Percentiles rank a stretch among this genome's conserved stretches.
Evolutionary conservation across 2,113 vertebrate species (phyloP).

Genomic region (Pithys albifrons): DNA sequence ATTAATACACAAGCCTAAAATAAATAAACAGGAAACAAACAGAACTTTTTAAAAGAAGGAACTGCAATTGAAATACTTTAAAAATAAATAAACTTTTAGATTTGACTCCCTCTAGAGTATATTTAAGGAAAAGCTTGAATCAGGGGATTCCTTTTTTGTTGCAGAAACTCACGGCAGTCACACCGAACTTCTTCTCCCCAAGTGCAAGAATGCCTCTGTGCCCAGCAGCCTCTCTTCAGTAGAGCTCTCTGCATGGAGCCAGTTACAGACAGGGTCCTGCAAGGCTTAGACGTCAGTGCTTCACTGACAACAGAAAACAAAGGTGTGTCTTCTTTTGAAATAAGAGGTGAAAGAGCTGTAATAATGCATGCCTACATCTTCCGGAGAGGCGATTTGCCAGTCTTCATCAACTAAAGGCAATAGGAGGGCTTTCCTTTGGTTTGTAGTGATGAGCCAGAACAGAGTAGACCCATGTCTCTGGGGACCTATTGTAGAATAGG

Average conservation of each 20-base stretch:
- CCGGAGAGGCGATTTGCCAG: not conserved
- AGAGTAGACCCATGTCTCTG: fast-evolving
- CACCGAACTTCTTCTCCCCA: not conserved
- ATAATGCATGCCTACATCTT: not conserved
- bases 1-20: constrained; percentile 54
- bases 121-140: constrained; percentile 74
- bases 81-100: constrained; percentile 83
- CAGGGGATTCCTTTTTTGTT: constrained; percentile 28
- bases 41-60: constrained; percentile 50
- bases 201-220: not conserved
- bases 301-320: not conserved
- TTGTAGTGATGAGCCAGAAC: not conserved
- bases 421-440: not conserved
- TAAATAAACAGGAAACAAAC: constrained; percentile 56
- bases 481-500: not conserved
- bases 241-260: not conserved
- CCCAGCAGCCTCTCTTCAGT: not conserved
- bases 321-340: not conserved
- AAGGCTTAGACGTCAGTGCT: not conserved
- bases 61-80: constrained; percentile 45
- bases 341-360: not conserved
- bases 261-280: not conserved
- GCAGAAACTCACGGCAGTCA: not conserved
- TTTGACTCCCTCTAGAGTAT: constrained; percentile 97
- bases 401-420: not conserved